Evolutionary conservation across 2,113 vertebrate species (phyloP).

Genomic region (Butorides virescens): DNA sequence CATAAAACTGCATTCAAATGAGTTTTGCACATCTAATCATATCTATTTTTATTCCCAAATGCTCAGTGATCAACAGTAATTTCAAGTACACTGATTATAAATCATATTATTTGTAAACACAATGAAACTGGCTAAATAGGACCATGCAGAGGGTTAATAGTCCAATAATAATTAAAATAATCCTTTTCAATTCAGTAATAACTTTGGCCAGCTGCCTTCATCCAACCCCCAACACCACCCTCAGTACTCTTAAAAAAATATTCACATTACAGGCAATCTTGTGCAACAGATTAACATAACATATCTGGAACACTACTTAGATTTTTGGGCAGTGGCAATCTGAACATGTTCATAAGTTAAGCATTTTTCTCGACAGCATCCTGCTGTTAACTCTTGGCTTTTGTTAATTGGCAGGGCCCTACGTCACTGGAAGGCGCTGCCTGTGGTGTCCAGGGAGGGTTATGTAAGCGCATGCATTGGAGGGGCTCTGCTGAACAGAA

Average conservation of each 20-base stretch:
- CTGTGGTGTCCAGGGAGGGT: background rate
- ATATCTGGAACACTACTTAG: slow-evolving; percentile 48
- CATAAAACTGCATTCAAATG: slow-evolving; percentile 43
- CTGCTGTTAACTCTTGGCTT: slow-evolving; percentile 20
- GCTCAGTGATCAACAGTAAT: slow-evolving; percentile 23
- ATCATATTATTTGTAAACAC: background rate
- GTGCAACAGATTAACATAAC: slow-evolving; percentile 39
- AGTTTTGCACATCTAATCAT: slow-evolving; percentile 42
- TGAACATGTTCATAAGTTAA: slow-evolving; percentile 9
- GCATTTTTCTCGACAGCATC: background rate
- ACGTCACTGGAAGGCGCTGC: accelerated
- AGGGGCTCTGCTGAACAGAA: background rate
- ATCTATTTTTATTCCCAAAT: slow-evolving; percentile 32
- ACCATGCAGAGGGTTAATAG: slow-evolving; percentile 24
- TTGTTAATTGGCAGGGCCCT: background rate
- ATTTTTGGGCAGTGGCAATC: slow-evolving; percentile 40
- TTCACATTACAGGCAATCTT: slow-evolving; percentile 8
- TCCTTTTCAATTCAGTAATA: slow-evolving; percentile 8
- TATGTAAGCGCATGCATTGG: background rate
- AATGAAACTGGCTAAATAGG: background rate
- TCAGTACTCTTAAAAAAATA: slow-evolving; percentile 36
- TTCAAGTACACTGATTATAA: slow-evolving; percentile 24
- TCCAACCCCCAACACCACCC: background rate
- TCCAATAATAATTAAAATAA: slow-evolving; percentile 52
- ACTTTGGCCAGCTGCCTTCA: slow-evolving; percentile 34